These are phyloP conservation scores for Hylaeus anthracinus DNA, from an alignment of 1,140 invertebrate genomes.

Conservation along the genomic window DNA sequence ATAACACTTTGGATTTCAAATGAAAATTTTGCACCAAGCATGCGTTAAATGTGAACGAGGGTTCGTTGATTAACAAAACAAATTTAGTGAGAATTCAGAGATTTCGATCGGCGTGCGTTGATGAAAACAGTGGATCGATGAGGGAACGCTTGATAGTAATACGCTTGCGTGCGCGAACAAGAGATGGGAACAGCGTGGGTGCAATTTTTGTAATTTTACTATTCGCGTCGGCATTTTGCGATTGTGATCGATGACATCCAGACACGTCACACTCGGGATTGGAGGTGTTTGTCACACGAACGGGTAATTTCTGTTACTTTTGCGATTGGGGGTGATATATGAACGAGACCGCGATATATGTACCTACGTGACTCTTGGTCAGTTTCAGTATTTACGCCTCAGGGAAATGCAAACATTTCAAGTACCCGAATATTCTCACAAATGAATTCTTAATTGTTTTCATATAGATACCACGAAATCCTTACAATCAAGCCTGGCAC, in stretches of 20 bases:
- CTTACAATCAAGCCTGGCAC: too few relatives aligned
- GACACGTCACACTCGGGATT: slow-evolving; percentile 17
- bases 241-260: slow-evolving; percentile 35
- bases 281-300: slow-evolving; percentile 6
- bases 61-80: too few relatives aligned
- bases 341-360: not conserved
- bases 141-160: slow-evolving; percentile 60
- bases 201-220: slow-evolving; percentile 48
- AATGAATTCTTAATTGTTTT: too few relatives aligned
- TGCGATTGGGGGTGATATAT: too few relatives aligned
- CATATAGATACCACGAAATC: too few relatives aligned
- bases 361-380: not conserved
- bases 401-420: too few relatives aligned
- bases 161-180: slow-evolving; percentile 39
- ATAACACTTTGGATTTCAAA: too few relatives aligned
- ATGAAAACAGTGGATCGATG: slow-evolving; percentile 36
- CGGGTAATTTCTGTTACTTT: slow-evolving; percentile 8
- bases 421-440: too few relatives aligned
- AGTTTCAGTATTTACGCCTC: not conserved
- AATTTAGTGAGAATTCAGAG: too few relatives aligned
- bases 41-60: too few relatives aligned
- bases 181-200: slow-evolving; percentile 62
- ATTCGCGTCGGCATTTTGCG: slow-evolving; percentile 43
- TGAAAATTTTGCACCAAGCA: too few relatives aligned
- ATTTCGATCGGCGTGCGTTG: too few relatives aligned